Base-by-base conservation (phyloP, 1,140 invertebrate species). In the Leptoteleia sp. region DNA sequence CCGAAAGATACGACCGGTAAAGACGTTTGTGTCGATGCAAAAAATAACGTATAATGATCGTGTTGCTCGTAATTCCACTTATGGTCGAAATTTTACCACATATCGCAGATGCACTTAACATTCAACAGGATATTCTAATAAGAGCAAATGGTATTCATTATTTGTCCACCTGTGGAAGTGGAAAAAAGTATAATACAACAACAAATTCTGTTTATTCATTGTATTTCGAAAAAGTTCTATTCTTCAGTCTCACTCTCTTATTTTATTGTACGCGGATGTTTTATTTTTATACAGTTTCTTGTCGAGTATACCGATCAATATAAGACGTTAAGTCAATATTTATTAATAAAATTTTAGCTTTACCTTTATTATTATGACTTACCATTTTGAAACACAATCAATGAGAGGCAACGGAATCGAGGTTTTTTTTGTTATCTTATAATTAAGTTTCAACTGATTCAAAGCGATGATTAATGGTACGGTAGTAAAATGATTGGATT, bases 1-100 rank as follows among this genome's bases (percentile, higher is more conserved):
- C 57, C 65, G 13, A 37, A 64, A 68, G 55, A 70, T 57, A 65
- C 31, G 50, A 35, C 13, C 54, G 38, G 22, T 42, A 33, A 42
- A 55, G 37, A 38, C 13, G 22, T 35, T 19, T 9, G 42, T 27
- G 45, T 55, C 47, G 40, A 22, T 54, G 54, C 50, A 76, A 52
- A 67, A 68, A 57, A 73, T 47, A 37, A 55, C 33, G 16, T 33
- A 73, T 79, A 73, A 73, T 65, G 76, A 62, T 72, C 67, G 61
- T 55, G 64, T 68, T 73, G 48, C 50, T 35, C 42, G 54, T 59
- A 67, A 65, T 61, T 25, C 8, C 42, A 27, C 37, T 77, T 71
- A 78, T 78, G 67, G 72, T 71, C 67, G 31, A 64, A 62, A 7
- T 33, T 35, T 59, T 72, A 52, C 43, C 45, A 57, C 38, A 25